Evolutionary conservation across 2,113 vertebrate genomes (phyloP), one percentile per base, ranked within the genome.

Genomic region (Tetraodon nigroviridis): DNA sequence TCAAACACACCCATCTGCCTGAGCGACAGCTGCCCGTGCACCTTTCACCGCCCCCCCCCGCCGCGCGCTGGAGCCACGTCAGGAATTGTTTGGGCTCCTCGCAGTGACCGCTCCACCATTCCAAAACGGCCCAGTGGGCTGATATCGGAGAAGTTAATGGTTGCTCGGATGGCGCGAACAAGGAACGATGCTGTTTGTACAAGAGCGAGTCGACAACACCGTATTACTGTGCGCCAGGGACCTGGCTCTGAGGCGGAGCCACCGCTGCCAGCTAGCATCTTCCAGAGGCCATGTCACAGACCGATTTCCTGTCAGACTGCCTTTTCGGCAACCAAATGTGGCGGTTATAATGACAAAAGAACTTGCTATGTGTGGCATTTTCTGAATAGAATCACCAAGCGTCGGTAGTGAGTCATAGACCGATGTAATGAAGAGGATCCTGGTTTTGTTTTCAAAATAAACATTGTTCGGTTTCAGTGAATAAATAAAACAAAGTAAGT

Each of bases 1-100:
- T 29, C n/a, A n/a, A n/a, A 75, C 76, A 84, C 55, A 18, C 74
- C 78, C 75, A 80, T 84, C 80, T 78, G 81, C 76, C 76, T 32
- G 17, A 55, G 46, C 55, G 75, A 78, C 63, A 73, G 84, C 51
- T 79, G 75, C 6, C 58, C 68, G 69, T 69, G 51, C 68, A 58
- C 53, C 60, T 75, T 56, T 71, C 17, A 52, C 19, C 64, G 49
- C 48, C 57, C 48, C 49, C 69, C 17, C 50, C 19, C 64, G 49
- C 48, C 57, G 45, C 49, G 14, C 6, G 41, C 21, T 63, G 52
- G 58, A 46, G 48, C 47, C 46, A 37, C 51, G 55, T 53, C 17
- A 19, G 51, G 49, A 55, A 21, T 45, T 51, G 42, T 57, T 51
- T 27, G 27, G 49, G 37, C 22, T 10, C 47, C 5, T 64, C 20